Percentiles rank a stretch among this genome's conserved stretches.
These are phyloP conservation scores for Lota lota DNA, from an alignment of 2,113 vertebrate genomes.

Conservation along the genomic window DNA sequence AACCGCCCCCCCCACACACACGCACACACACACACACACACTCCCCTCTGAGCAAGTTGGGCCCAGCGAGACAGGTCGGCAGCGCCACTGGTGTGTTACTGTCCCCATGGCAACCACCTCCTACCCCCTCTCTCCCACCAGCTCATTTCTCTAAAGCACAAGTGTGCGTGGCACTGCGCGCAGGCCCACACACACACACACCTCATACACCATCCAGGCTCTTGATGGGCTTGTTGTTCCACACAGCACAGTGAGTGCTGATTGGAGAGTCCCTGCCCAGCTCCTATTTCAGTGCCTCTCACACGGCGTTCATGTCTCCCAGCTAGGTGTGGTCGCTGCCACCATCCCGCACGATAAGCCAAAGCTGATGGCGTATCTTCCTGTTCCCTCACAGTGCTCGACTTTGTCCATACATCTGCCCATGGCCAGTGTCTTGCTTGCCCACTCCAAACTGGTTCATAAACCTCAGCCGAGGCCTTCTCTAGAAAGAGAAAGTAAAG, in stretches of 20 bases:
- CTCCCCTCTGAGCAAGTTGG: constrained; percentile 65
- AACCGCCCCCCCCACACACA: constrained; percentile 12
- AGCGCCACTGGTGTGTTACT: constrained; percentile 80
- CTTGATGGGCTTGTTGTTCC: constrained; percentile 63
- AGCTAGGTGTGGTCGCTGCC: constrained; percentile 56
- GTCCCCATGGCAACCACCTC: constrained; percentile 79
- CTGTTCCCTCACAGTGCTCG: constrained; percentile 30
- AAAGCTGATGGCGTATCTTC: constrained; percentile 44
- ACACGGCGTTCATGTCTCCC: constrained; percentile 54
- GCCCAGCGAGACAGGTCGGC: constrained; percentile 76
- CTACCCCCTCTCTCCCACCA: constrained; percentile 42
- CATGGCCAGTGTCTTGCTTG: constrained; percentile 6
- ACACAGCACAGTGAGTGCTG: constrained; percentile 58
- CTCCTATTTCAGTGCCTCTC: constrained; percentile 70
- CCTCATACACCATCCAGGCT: constrained; percentile 50
- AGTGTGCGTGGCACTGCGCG: constrained; percentile 38
- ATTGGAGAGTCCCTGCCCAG: constrained; percentile 65
- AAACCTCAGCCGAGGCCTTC: no score
- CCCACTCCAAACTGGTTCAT: not conserved
- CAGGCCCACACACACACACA: constrained; percentile 4
- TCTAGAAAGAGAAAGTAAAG: not conserved
- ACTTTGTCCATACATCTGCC: constrained; percentile 43
- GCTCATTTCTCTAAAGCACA: constrained; percentile 54
- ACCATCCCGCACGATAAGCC: constrained; percentile 38
- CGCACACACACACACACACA: constrained; percentile 36